Percentiles rank a stretch among this genome's conserved stretches.
Conservation (phyloP, 2,797 vertebrate species). For the Darevskia nairensis region DNA sequence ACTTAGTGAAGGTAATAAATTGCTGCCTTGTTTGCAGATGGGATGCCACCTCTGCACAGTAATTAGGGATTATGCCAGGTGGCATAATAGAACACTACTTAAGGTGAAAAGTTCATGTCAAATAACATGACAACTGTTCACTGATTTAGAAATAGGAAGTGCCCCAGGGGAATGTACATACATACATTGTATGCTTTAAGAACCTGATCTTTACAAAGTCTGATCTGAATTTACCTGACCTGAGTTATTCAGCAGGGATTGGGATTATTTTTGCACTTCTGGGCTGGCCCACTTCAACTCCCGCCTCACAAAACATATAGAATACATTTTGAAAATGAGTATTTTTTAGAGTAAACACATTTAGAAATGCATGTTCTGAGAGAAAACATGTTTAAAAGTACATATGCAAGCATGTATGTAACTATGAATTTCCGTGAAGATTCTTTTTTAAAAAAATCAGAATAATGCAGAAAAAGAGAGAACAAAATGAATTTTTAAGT, state of each 20-base stretch:
- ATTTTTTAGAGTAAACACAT: too few species aligned
- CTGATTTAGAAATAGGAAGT: conserved; percentile 35
- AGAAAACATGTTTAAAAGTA: too few species aligned
- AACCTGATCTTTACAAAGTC: background rate
- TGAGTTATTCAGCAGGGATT: background rate
- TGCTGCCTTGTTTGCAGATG: conserved; percentile 27
- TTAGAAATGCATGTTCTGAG: too few species aligned
- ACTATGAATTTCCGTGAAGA: too few species aligned
- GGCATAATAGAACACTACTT: conserved; percentile 24
- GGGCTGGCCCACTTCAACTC: background rate
- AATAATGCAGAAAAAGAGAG: too few species aligned
- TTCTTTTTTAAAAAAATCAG: too few species aligned
- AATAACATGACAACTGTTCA: conserved; percentile 1
- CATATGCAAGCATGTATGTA: too few species aligned
- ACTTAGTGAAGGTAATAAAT: conserved; percentile 42
- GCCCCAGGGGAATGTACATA: conserved; percentile 12
- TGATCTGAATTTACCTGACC: background rate
- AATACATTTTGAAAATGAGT: background rate
- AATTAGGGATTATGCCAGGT: conserved; percentile 18
- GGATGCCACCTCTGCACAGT: conserved; percentile 26
- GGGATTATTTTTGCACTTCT: background rate
- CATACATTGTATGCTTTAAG: background rate
- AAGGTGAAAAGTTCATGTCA: conserved; percentile 26
- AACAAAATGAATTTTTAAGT: too few species aligned
- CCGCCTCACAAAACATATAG: background rate